Evolutionary conservation across 2,113 vertebrate species (phyloP).

Genomic region (Ovis canadensis): DNA sequence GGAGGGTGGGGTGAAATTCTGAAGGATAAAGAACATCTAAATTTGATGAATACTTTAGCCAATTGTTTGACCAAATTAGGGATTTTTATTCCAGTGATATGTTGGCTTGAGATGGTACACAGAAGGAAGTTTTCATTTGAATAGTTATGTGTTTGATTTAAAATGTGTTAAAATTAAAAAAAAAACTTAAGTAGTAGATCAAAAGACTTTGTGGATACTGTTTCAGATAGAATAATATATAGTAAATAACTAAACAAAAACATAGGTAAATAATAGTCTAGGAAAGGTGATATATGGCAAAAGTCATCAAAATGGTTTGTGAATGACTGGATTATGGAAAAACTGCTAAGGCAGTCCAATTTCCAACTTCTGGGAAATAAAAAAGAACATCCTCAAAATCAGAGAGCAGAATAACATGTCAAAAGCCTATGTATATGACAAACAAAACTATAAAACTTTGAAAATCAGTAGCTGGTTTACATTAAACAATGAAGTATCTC

Average conservation of each 20-base stretch:
- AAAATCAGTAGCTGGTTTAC: constrained; percentile 19
- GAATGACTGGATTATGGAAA: background rate
- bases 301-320: background rate
- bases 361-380: background rate
- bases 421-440: background rate
- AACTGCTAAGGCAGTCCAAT: background rate
- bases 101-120: background rate
- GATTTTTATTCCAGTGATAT: background rate
- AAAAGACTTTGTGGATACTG: background rate
- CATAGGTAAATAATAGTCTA: constrained; percentile 1
- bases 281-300: background rate
- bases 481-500: background rate
- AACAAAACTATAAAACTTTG: background rate
- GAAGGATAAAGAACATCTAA: background rate
- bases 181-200: background rate
- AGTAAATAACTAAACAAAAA: constrained; percentile 10
- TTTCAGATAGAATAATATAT: constrained; percentile 3
- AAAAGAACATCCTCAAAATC: background rate
- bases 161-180: background rate
- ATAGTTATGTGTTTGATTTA: background rate
- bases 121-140: background rate
- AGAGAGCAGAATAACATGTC: background rate
- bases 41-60: background rate
- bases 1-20: background rate
- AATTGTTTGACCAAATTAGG: background rate